Base-by-base conservation (phyloP, 53 echinoderm and acorn worm genomes). In the Crossaster papposus region DNA sequence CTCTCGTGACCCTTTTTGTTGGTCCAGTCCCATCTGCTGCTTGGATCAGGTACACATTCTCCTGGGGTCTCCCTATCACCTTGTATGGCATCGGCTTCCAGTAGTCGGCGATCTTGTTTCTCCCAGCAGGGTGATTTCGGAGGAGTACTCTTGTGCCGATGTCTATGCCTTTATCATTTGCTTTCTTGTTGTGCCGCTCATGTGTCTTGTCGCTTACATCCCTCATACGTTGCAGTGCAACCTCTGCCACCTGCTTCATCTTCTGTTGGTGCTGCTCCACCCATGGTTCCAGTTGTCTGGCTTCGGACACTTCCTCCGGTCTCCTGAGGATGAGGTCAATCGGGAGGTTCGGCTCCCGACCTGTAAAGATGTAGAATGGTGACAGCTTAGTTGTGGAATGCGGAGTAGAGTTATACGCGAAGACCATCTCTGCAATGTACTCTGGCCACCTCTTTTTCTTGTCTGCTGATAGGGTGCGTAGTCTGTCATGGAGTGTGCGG, bases 41-140 rank as follows among this genome's bases (percentile, higher is more conserved):
- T 34, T 91, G 79, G 4, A 93, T 74, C 26, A 86, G 63, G 64
- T 95, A 93, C 4, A 95, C 95, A 52, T 93, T 91, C 1, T 71
- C 55, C 11, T 81, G 83, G 50, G 91, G 92, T 36, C 87, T 30
- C 8, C 70, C 84, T 15, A 85, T 63, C 23, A 95, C 91, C 20
- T 65, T 81, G 65, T 82, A 93, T 2, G 95, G 95, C 5, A 32
- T 85, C 37, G 88, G 28, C 23, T 33, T 7, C 94, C 94, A 94
- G 38, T 32, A 20, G 78, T 94, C 94, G 17, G 76, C 86, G 6
- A 92, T 90, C 53, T 93, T 93, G 54, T 86, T 89, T 12, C 92
- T 37, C 4, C 83, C 83, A 64, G 64, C 8, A 30, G 36, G 18
- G 30, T 80, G 90, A 64, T 70, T 89, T 13, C 81, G 54, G 3